Conservation (phyloP, 2,888 invertebrate genomes). For the Drosophila cognata region DNA sequence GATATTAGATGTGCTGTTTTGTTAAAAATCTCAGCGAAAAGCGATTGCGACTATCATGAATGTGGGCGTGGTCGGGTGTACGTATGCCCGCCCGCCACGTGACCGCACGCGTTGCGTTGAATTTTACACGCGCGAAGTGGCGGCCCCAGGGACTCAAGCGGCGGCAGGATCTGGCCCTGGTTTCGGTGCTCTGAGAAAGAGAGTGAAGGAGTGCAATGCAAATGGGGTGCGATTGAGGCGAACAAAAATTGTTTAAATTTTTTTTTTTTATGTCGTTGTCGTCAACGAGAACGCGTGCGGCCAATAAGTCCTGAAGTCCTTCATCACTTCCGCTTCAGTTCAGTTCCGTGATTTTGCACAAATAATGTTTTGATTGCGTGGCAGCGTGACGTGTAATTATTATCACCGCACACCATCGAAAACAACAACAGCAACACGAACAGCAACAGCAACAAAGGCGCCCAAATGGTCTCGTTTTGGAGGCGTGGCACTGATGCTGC, state of each 20-base stretch:
- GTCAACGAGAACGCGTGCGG: conserved; percentile 77
- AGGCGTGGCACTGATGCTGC: conserved; percentile 60
- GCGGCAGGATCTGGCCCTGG: conserved; percentile 35
- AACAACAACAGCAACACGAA: conserved; percentile 48
- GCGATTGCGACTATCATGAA: conserved; percentile 75
- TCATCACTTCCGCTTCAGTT: conserved; percentile 84
- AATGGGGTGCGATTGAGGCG: conserved; percentile 63
- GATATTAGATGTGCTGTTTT: conserved; percentile 59
- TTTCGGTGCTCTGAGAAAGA: conserved; percentile 10
- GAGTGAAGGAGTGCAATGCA: conserved; percentile 41
- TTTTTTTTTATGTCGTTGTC: conserved; percentile 17
- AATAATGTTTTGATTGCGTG: conserved; percentile 83
- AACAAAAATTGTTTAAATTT: conserved; percentile 60
- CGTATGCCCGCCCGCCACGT: conserved; percentile 56
- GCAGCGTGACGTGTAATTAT: conserved; percentile 83
- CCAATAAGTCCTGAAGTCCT: conserved; percentile 81
- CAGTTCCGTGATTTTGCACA: conserved; percentile 83
- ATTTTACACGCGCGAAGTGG: conserved; percentile 71
- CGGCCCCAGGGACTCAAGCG: conserved; percentile 48
- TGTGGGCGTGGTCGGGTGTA: conserved; percentile 63
- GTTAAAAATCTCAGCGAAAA: conserved; percentile 46
- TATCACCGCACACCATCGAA: conserved; percentile 71
- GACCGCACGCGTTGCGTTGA: conserved; percentile 78
- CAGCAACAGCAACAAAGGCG: neutral
- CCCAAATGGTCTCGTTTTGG: conserved; percentile 1